phyloP scores from a whole-genome alignment of 2,113 vertebrate species.

The Coreoperca whiteheadi region DNA sequence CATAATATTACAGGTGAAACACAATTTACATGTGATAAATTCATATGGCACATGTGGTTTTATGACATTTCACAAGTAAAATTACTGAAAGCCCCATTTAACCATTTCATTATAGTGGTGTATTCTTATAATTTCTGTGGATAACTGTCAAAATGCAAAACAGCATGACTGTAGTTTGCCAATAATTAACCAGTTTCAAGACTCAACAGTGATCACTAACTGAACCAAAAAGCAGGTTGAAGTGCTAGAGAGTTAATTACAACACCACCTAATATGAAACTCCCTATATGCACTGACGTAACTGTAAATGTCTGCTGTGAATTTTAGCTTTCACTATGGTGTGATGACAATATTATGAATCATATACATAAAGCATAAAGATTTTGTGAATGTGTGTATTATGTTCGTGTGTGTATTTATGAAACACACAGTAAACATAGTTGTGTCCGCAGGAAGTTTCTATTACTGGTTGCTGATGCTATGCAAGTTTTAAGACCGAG shows the following conservation, averaged over 20 bases:
- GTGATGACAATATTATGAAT: not conserved
- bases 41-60: too few relatives aligned
- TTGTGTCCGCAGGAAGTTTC: slow-evolving; percentile 13
- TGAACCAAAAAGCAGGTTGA: not conserved
- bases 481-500: too few relatives aligned
- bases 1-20: too few relatives aligned
- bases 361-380: not conserved
- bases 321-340: not conserved
- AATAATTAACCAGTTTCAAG: too few relatives aligned
- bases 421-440: slow-evolving; percentile 4
- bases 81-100: too few relatives aligned
- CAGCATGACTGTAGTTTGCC: too few relatives aligned
- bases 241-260: not conserved
- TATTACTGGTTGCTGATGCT: too few relatives aligned
- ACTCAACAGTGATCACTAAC: not conserved
- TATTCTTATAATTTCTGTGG: too few relatives aligned
- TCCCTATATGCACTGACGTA: not conserved
- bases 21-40: too few relatives aligned
- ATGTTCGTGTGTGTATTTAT: slow-evolving; percentile 10
- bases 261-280: not conserved
- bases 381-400: not conserved
- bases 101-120: too few relatives aligned
- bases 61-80: not conserved
- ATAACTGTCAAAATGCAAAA: too few relatives aligned
- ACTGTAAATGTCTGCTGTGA: not conserved